Percentiles rank a stretch among this genome's conserved stretches.
These are phyloP conservation scores for Jaculus jaculus DNA, from an alignment of 2,113 vertebrate genomes.

Conservation along the genomic window DNA sequence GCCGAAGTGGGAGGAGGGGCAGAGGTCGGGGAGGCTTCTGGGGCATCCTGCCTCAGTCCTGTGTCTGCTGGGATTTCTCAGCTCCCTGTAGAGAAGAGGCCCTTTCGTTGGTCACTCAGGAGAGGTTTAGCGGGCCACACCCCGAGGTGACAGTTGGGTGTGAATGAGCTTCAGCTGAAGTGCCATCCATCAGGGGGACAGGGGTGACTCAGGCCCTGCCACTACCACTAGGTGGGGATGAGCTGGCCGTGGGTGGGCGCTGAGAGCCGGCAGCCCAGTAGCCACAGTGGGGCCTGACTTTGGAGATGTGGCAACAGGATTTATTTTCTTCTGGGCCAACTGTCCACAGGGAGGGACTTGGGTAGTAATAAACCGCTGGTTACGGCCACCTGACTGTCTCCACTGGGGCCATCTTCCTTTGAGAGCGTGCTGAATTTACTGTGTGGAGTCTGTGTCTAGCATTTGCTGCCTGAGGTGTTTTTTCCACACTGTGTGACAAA, in stretches of 20 bases:
- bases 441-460: neutral
- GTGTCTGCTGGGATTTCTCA: neutral
- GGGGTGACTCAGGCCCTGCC: neutral
- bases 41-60: neutral
- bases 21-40: neutral
- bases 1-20: fast-evolving
- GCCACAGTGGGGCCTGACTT: fast-evolving
- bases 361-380: neutral
- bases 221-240: fast-evolving
- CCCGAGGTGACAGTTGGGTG: neutral
- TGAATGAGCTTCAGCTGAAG: neutral
- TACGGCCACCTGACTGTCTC: neutral
- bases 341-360: neutral
- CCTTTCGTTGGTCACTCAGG: fast-evolving
- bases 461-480: neutral
- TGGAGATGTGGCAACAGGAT: fast-evolving
- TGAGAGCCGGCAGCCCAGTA: neutral
- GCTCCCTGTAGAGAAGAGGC: neutral
- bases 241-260: fast-evolving
- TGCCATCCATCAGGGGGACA: neutral
- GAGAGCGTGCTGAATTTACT: fast-evolving
- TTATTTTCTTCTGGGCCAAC: neutral
- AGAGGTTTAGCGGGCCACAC: neutral
- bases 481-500: neutral
- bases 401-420: neutral